Evolutionary conservation across 2,888 invertebrate genomes (phyloP).

Genomic region (Diaperis boleti): DNA sequence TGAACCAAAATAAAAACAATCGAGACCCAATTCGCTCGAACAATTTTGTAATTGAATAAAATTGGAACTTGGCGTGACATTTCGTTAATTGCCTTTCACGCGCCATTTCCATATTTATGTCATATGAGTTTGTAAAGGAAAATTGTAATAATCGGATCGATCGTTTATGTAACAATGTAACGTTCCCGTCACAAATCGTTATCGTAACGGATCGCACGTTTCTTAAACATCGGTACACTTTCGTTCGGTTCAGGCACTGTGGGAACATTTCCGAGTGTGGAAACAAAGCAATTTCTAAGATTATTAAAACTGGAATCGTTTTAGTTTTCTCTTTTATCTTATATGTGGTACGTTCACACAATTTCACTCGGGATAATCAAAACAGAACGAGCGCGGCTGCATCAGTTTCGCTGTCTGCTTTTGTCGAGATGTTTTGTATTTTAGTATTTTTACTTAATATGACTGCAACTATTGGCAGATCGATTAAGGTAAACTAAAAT

Average conservation of each 20-base stretch:
- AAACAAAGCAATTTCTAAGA: slow-evolving; percentile 12
- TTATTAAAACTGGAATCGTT: slow-evolving; percentile 14
- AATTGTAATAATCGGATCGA: no score
- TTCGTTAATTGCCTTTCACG: slow-evolving; percentile 21
- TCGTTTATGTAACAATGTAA: slow-evolving; percentile 3
- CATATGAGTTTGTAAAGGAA: no score
- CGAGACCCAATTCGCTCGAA: slow-evolving; percentile 4
- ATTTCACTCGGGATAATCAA: slow-evolving; percentile 20
- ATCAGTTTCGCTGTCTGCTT: background rate
- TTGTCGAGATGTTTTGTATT: background rate
- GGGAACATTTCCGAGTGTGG: slow-evolving; percentile 20
- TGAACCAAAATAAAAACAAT: slow-evolving; percentile 11
- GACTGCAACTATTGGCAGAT: no score
- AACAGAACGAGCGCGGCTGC: slow-evolving; percentile 11
- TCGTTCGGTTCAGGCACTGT: slow-evolving; percentile 21
- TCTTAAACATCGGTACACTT: slow-evolving; percentile 20
- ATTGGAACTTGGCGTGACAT: slow-evolving; percentile 35
- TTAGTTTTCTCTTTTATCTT: slow-evolving; percentile 23
- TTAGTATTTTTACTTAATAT: background rate
- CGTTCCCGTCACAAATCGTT: slow-evolving; percentile 8
- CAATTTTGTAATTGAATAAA: slow-evolving; percentile 24
- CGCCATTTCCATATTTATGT: slow-evolving; percentile 25
- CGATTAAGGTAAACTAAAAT: no score
- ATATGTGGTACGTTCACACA: slow-evolving; percentile 25
- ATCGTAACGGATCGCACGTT: slow-evolving; percentile 20